A percentile compares a stretch with the other conserved stretches of the same genome.
phyloP scores from a whole-genome alignment of 2,797 vertebrate species.

The Notolabrus celidotus region DNA sequence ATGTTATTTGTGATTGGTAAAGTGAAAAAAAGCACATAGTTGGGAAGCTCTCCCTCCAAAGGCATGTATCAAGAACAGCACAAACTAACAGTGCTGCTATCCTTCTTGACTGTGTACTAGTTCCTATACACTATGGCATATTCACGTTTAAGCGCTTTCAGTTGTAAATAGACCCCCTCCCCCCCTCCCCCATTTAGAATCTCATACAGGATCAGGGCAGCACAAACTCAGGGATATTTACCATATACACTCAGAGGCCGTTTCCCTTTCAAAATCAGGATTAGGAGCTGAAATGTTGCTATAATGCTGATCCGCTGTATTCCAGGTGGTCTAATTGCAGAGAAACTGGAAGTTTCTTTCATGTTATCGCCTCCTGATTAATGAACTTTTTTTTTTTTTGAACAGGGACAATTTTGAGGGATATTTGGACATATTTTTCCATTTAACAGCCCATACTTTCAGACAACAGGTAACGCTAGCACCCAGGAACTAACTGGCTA shows the following conservation, averaged over 20 bases:
- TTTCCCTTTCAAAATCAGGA: not conserved
- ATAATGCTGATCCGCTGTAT: not conserved
- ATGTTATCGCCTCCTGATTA: not conserved
- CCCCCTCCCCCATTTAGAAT: slow-evolving; percentile 48
- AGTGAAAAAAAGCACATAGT: slow-evolving; percentile 84
- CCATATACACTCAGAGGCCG: not conserved
- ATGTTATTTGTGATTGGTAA: slow-evolving; percentile 79
- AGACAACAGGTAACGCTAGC: not conserved
- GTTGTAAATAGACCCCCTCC: slow-evolving; percentile 72
- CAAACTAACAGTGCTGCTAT: slow-evolving; percentile 84
- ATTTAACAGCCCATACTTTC: not conserved
- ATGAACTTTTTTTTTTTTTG: too few species aligned
- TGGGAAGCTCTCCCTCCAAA: slow-evolving; percentile 86
- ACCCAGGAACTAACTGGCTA: not conserved
- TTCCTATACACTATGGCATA: slow-evolving; percentile 86
- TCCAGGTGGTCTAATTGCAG: not conserved
- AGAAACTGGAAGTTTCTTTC: too few species aligned
- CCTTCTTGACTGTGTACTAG: slow-evolving; percentile 80
- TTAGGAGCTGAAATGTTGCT: not conserved
- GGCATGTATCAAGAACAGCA: slow-evolving; percentile 88
- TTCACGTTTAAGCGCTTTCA: slow-evolving; percentile 81
- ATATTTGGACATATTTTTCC: not conserved
- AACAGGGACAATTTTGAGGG: not conserved
- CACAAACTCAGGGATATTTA: slow-evolving; percentile 56
- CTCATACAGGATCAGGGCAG: slow-evolving; percentile 69